A percentile compares a stretch with the other conserved stretches of the same genome.
These are phyloP conservation scores for Zaprionus gabonicus DNA, from an alignment of 1,140 invertebrate genomes.

Conservation along the genomic window DNA sequence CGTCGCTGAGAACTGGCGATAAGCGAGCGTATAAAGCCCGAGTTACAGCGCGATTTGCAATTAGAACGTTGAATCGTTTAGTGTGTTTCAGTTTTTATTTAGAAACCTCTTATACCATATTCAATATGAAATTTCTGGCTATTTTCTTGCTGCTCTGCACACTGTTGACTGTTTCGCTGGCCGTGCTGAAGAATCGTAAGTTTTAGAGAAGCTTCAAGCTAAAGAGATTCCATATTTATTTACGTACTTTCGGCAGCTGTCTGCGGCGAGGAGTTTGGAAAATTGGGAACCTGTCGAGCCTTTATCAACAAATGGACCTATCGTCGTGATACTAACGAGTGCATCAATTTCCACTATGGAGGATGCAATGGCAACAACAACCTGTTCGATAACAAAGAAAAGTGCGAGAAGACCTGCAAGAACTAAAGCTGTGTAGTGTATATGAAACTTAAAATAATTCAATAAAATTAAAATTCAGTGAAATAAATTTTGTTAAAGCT, in stretches of 20 bases:
- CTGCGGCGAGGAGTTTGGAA: constrained; percentile 66
- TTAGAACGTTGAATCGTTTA: too few species aligned
- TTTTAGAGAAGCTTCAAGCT: constrained; percentile 2
- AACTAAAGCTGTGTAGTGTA: constrained; percentile 33
- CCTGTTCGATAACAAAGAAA: constrained; percentile 87
- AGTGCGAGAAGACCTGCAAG: constrained; percentile 87
- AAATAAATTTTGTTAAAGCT: too few species aligned
- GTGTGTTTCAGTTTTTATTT: neutral
- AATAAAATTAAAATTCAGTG: too few species aligned
- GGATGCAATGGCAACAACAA: constrained; percentile 93
- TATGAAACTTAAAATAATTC: too few species aligned
- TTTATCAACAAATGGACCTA: constrained; percentile 45
- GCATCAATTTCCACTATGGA: constrained; percentile 89
- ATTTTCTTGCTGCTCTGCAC: constrained; percentile 52
- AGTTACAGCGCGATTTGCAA: too few species aligned
- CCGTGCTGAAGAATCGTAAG: constrained; percentile 63
- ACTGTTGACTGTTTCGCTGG: constrained; percentile 44
- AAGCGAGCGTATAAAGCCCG: too few species aligned
- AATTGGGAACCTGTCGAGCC: constrained; percentile 33
- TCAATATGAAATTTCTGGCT: constrained; percentile 64
- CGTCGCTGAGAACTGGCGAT: too few species aligned
- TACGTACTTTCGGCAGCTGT: constrained; percentile 26
- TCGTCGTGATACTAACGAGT: constrained; percentile 51
- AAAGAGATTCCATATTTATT: too few species aligned
- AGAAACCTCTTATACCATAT: neutral